Conservation (phyloP, 2,888 invertebrate genomes). For the Lymantria monacha region DNA sequence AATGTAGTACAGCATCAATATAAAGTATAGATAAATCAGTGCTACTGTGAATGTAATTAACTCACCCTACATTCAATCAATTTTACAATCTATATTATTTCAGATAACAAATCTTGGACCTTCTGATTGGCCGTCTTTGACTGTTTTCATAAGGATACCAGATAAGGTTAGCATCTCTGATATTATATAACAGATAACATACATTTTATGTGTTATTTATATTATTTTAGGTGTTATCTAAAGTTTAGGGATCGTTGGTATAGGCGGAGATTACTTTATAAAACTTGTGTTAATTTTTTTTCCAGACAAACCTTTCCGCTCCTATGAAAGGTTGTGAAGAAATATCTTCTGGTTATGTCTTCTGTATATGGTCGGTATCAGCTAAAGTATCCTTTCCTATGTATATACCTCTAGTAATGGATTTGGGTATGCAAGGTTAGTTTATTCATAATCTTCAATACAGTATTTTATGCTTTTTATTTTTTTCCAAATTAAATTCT, state of each 20-base stretch:
- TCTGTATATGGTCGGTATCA: constrained; percentile 49
- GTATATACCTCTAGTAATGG: constrained; percentile 45
- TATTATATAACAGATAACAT: not conserved
- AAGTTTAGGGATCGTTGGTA: no score
- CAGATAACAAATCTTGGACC: constrained; percentile 69
- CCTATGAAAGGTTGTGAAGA: constrained; percentile 45
- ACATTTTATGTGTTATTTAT: no score
- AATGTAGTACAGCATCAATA: no score
- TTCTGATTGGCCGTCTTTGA: constrained; percentile 56
- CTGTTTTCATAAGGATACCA: constrained; percentile 40
- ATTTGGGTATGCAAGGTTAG: constrained; percentile 54
- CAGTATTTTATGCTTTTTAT: no score
- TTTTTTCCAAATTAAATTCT: no score
- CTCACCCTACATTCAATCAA: not conserved
- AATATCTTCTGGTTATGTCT: constrained; percentile 17
- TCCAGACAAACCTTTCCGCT: constrained; percentile 47
- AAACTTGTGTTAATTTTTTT: not conserved
- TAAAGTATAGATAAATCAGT: no score
- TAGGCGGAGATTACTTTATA: no score
- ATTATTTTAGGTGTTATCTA: no score
- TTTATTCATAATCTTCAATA: not conserved
- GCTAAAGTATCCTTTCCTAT: constrained; percentile 52
- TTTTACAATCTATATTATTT: constrained; percentile 16
- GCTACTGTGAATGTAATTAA: no score
- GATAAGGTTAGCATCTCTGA: constrained; percentile 38